Percentiles rank a stretch among this genome's conserved stretches.
phyloP scores from a whole-genome alignment of 2,113 vertebrate species.

The Odocoileus virginianus region DNA sequence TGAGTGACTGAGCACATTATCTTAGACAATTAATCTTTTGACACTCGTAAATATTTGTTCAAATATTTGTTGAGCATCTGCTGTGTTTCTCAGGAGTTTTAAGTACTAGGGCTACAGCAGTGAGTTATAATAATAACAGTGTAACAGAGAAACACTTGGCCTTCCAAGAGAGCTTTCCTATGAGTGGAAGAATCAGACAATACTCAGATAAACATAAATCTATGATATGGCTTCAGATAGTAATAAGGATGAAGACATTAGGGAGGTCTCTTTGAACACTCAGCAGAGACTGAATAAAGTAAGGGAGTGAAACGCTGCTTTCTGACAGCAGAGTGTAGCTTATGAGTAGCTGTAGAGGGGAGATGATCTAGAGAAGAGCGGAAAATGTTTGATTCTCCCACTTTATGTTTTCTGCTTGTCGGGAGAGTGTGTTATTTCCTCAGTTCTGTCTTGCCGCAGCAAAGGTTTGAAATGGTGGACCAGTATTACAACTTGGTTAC shows the following conservation, averaged over 20 bases:
- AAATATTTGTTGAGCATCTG: not conserved
- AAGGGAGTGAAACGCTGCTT: not conserved
- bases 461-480: not conserved
- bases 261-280: not conserved
- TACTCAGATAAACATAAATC: not conserved
- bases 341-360: not conserved
- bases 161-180: not conserved
- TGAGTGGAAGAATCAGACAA: not conserved
- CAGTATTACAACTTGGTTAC: not conserved
- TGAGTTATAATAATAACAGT: not conserved
- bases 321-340: not conserved
- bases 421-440: not conserved
- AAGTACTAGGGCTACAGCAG: not conserved
- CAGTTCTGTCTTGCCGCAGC: not conserved
- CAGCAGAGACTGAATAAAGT: not conserved
- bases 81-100: not conserved
- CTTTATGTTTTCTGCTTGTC: not conserved
- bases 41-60: not conserved
- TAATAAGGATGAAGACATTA: not conserved
- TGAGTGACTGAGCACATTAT: not conserved
- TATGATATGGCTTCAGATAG: not conserved
- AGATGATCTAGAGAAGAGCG: not conserved
- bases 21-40: not conserved
- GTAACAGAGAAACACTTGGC: not conserved
- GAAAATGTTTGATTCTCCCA: not conserved